These are phyloP conservation scores for Chaenogobius annularis DNA, from an alignment of 2,113 vertebrate species.

Conservation along the genomic window DNA sequence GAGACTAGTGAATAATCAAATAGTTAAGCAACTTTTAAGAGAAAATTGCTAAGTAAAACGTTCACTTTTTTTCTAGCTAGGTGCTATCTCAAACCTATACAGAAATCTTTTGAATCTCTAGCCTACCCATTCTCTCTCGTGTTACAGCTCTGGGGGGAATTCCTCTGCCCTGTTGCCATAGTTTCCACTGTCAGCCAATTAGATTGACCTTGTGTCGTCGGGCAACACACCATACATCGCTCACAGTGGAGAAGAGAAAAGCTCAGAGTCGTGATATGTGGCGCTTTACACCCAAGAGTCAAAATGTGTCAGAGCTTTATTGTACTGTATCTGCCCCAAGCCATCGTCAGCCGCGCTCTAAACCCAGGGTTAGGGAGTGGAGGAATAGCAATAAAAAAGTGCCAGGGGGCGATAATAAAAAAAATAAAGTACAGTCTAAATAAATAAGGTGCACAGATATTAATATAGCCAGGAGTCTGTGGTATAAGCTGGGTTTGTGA, in stretches of 20 bases:
- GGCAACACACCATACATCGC: slow-evolving; percentile 30
- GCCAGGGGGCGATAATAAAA: slow-evolving; percentile 51
- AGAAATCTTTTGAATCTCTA: neutral
- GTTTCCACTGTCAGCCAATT: slow-evolving; percentile 37
- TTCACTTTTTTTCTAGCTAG: no score
- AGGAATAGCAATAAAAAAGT: slow-evolving; percentile 40
- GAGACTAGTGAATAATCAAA: no score
- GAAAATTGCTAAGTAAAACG: no score
- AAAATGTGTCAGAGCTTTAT: slow-evolving; percentile 36
- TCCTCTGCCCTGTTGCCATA: slow-evolving; percentile 19
- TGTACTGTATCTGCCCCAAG: slow-evolving; percentile 12
- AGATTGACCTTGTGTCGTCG: slow-evolving; percentile 61
- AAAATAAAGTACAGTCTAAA: slow-evolving; percentile 52
- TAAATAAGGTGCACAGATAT: slow-evolving; percentile 57
- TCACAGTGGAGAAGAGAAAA: slow-evolving; percentile 49
- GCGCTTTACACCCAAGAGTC: slow-evolving; percentile 29
- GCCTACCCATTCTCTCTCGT: neutral
- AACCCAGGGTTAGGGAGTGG: neutral
- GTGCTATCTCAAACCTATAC: no score
- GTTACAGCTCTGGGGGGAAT: slow-evolving; percentile 21
- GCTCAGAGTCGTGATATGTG: slow-evolving; percentile 29
- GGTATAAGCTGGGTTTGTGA: slow-evolving; percentile 25
- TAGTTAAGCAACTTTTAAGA: no score
- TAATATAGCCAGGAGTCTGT: slow-evolving; percentile 41
- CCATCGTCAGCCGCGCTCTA: slow-evolving; percentile 12